Evolutionary conservation across 2,113 vertebrate genomes (phyloP).

Genomic region (Cephalopholis sonnerati): DNA sequence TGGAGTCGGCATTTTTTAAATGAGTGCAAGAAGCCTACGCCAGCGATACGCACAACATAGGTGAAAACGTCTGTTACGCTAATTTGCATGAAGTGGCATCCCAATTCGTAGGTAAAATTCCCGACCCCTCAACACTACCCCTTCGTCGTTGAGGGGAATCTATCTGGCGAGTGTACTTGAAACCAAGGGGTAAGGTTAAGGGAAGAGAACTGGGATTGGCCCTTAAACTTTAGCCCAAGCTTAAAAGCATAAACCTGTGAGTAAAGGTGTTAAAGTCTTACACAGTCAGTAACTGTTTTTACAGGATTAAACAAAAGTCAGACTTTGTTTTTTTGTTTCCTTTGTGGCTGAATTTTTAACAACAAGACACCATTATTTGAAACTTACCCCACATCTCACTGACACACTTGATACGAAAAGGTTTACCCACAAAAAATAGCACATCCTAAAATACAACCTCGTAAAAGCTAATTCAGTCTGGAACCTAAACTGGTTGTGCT

Average conservation of each 20-base stretch:
- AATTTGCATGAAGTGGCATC: too few relatives aligned
- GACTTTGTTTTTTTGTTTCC: neutral
- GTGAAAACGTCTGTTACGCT: too few relatives aligned
- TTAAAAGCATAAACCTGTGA: neutral
- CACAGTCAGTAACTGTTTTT: neutral
- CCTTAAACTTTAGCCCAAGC: neutral
- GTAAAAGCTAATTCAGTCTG: constrained; percentile 55
- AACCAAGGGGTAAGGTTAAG: too few relatives aligned
- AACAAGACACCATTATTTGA: neutral
- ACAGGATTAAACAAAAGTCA: neutral
- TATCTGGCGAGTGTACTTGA: too few relatives aligned
- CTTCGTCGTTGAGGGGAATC: too few relatives aligned
- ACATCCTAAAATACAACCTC: constrained; percentile 53
- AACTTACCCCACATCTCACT: neutral
- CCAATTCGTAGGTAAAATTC: too few relatives aligned
- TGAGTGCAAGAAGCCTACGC: too few relatives aligned
- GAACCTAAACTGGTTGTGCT: constrained; percentile 54
- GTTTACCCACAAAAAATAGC: neutral
- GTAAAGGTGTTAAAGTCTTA: neutral
- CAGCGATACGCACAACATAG: too few relatives aligned
- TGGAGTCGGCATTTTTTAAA: too few relatives aligned
- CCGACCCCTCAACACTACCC: too few relatives aligned
- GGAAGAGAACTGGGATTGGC: too few relatives aligned
- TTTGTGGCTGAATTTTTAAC: neutral
- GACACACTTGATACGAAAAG: neutral